Evolutionary conservation across 2,888 invertebrate species (phyloP).

Genomic region (Aleiodes alternator): DNA sequence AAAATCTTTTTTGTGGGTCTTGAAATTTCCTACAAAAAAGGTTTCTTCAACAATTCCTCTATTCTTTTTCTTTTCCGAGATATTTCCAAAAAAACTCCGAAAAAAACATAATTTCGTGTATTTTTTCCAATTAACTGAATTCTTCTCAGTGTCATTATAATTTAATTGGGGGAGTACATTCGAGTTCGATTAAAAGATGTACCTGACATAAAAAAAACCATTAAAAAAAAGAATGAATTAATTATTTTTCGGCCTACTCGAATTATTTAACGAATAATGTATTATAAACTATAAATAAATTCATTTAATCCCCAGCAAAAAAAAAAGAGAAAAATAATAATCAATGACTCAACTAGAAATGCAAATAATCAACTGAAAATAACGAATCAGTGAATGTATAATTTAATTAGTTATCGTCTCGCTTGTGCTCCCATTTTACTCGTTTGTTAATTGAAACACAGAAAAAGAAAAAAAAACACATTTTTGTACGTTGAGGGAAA

Average conservation of each 20-base stretch:
- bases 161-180: slow-evolving; percentile 53
- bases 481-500: slow-evolving; percentile 39
- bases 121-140: too few species aligned
- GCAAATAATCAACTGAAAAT: neutral
- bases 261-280: slow-evolving; percentile 25
- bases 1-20: too few species aligned
- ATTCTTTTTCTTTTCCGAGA: neutral
- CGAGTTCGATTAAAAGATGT: slow-evolving; percentile 49
- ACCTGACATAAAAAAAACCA: slow-evolving; percentile 35
- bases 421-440: slow-evolving; percentile 42
- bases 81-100: too few species aligned
- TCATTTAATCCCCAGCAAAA: neutral
- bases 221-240: slow-evolving; percentile 40
- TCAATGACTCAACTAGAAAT: neutral
- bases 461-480: neutral
- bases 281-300: slow-evolving; percentile 23
- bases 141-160: slow-evolving; percentile 10
- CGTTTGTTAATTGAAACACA: slow-evolving; percentile 12
- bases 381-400: slow-evolving; percentile 32
- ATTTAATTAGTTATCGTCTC: slow-evolving; percentile 42
- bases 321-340: neutral
- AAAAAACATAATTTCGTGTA: too few species aligned
- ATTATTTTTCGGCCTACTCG: slow-evolving; percentile 37
- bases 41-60: neutral
- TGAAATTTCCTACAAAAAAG: too few species aligned